These are phyloP conservation scores for Lagria hirta DNA, from an alignment of 2,888 invertebrate genomes.

Conservation along the genomic window DNA sequence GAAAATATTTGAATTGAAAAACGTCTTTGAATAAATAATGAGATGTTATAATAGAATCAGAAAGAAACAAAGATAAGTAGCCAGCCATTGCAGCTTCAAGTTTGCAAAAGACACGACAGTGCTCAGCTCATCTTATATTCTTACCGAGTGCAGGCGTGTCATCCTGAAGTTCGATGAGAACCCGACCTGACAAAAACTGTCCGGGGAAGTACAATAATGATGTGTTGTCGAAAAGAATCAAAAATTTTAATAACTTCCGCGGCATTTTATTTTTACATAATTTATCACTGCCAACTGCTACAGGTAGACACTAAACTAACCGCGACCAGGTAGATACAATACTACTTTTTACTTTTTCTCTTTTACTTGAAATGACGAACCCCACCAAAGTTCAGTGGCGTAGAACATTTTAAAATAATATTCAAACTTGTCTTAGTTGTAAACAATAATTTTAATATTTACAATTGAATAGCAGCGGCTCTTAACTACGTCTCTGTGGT, in stretches of 20 bases:
- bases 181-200: constrained; percentile 88
- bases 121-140: constrained; percentile 46
- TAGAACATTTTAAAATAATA: no score
- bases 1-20: constrained; percentile 12
- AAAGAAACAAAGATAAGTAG: constrained; percentile 23
- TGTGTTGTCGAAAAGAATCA: constrained; percentile 92
- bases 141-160: constrained; percentile 87
- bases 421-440: no score
- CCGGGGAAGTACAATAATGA: constrained; percentile 92
- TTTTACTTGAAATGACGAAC: no score
- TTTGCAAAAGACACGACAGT: constrained; percentile 27
- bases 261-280: constrained; percentile 61
- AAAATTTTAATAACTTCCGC: constrained; percentile 86
- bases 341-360: no score
- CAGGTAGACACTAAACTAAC: constrained; percentile 11
- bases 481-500: no score
- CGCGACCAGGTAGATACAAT: constrained; percentile 14
- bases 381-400: no score
- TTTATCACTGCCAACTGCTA: constrained; percentile 6
- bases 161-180: constrained; percentile 89
- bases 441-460: no score
- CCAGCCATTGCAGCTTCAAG: constrained; percentile 25
- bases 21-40: constrained; percentile 26
- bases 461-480: no score
- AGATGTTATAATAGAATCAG: constrained; percentile 28